Evolutionary conservation across 2,888 invertebrate species (phyloP).

Genomic region (Ariolimax columbianus): DNA sequence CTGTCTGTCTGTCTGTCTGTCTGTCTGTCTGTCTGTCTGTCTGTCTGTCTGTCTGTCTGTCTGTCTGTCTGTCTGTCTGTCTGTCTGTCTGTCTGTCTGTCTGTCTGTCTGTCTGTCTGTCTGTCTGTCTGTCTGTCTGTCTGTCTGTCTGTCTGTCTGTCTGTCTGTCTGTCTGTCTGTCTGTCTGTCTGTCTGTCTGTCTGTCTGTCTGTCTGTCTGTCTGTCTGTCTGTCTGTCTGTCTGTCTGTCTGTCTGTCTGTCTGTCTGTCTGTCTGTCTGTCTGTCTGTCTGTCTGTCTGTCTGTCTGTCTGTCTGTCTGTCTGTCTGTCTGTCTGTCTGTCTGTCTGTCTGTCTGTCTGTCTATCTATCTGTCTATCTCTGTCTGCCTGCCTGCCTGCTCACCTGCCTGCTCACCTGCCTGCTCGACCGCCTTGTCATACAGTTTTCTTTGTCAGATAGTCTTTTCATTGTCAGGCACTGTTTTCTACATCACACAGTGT

Average conservation of each 20-base stretch:
- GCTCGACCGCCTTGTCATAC: constrained; percentile 7
- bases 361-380: constrained; percentile 22
- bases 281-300: constrained; percentile 28
- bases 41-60: neutral
- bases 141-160: constrained; percentile 14
- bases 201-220: constrained; percentile 16
- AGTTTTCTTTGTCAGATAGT: too few species aligned
- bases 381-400: constrained; percentile 30
- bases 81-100: constrained; percentile 10
- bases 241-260: constrained; percentile 19
- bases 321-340: constrained; percentile 17
- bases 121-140: constrained; percentile 32
- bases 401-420: constrained; percentile 16
- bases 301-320: neutral
- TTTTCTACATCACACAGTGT: neutral
- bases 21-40: constrained; percentile 11
- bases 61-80: neutral
- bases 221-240: constrained; percentile 21
- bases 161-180: constrained; percentile 15
- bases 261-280: constrained; percentile 27
- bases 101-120: constrained; percentile 23
- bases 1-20: constrained; percentile 11
- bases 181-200: neutral
- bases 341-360: neutral
- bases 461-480: neutral